Evolutionary conservation across 2,797 vertebrate genomes (phyloP).

Genomic region (Neosilurus mollespiculum): DNA sequence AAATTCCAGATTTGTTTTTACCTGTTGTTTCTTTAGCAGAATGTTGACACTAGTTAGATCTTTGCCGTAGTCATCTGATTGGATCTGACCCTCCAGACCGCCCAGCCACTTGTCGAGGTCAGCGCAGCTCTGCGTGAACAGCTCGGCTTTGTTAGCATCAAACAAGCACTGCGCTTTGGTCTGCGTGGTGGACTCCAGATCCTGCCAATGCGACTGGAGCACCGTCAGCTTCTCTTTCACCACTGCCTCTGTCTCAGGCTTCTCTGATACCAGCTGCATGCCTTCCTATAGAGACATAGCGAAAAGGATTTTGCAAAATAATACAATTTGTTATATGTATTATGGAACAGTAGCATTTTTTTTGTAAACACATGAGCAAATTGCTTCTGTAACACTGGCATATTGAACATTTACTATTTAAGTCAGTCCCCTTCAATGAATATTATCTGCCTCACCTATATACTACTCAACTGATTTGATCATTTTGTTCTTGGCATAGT

Average conservation of each 20-base stretch:
- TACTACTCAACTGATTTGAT: background rate
- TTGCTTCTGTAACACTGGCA: background rate
- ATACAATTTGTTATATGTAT: background rate
- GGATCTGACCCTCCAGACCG: constrained; percentile 88
- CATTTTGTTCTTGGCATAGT: background rate
- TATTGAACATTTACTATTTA: background rate
- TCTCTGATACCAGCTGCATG: constrained; percentile 88
- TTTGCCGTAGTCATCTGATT: constrained; percentile 95
- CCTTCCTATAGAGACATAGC: constrained; percentile 77
- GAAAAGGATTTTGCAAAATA: background rate
- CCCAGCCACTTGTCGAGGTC: constrained; percentile 95
- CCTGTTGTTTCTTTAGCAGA: constrained; percentile 97
- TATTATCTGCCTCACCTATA: background rate
- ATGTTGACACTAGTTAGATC: constrained; percentile 98
- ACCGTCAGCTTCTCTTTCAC: constrained; percentile 89
- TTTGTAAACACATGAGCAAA: background rate
- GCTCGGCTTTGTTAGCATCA: constrained; percentile 96
- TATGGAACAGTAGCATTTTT: too few relatives aligned
- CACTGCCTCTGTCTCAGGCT: constrained; percentile 87
- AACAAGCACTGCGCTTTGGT: constrained; percentile 96
- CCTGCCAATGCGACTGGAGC: constrained; percentile 86
- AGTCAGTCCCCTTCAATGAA: background rate
- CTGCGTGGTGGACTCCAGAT: constrained; percentile 94
- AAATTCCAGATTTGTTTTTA: constrained; percentile 46
- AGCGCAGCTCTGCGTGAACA: constrained; percentile 97